Percentiles rank a stretch among this genome's conserved stretches.
These are phyloP conservation scores for Lepus timidus DNA, from an alignment of 2,113 vertebrate genomes.

Conservation along the genomic window DNA sequence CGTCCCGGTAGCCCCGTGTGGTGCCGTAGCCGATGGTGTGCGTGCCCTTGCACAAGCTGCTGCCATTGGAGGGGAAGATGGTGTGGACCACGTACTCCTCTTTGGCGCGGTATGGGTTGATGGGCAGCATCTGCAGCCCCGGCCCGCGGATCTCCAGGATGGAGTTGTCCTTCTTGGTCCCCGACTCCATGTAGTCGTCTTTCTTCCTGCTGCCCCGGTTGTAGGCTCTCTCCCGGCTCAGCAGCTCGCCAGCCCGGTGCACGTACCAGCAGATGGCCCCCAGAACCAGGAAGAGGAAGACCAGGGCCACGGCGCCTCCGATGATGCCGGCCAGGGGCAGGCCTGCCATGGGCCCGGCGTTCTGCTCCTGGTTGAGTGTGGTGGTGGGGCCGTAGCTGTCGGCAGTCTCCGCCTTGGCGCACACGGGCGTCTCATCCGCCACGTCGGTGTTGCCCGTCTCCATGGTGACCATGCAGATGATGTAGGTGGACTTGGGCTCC, in stretches of 20 bases:
- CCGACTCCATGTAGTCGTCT: slow-evolving; percentile 95
- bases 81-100: slow-evolving; percentile 96
- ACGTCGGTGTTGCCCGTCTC: slow-evolving; percentile 88
- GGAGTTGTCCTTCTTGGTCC: slow-evolving; percentile 96
- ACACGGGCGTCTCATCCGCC: slow-evolving; percentile 92
- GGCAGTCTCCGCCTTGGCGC: slow-evolving; percentile 94
- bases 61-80: slow-evolving; percentile 96
- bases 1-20: slow-evolving; percentile 94
- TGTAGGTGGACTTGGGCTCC: slow-evolving; percentile 94
- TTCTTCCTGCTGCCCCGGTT: slow-evolving; percentile 90
- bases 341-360: slow-evolving; percentile 85
- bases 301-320: slow-evolving; percentile 92
- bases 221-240: slow-evolving; percentile 90
- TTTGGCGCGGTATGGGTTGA: slow-evolving; percentile 90
- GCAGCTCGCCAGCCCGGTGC: slow-evolving; percentile 89
- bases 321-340: slow-evolving; percentile 94
- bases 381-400: slow-evolving; percentile 85
- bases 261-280: slow-evolving; percentile 94
- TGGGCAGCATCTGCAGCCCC: slow-evolving; percentile 94
- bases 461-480: slow-evolving; percentile 95
- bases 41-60: slow-evolving; percentile 92
- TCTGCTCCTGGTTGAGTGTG: slow-evolving; percentile 90
- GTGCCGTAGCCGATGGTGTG: slow-evolving; percentile 92
- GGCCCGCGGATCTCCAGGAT: slow-evolving; percentile 94
- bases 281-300: slow-evolving; percentile 93